Conservation (phyloP, 2,113 vertebrate species). For the Setophaga coronata region DNA sequence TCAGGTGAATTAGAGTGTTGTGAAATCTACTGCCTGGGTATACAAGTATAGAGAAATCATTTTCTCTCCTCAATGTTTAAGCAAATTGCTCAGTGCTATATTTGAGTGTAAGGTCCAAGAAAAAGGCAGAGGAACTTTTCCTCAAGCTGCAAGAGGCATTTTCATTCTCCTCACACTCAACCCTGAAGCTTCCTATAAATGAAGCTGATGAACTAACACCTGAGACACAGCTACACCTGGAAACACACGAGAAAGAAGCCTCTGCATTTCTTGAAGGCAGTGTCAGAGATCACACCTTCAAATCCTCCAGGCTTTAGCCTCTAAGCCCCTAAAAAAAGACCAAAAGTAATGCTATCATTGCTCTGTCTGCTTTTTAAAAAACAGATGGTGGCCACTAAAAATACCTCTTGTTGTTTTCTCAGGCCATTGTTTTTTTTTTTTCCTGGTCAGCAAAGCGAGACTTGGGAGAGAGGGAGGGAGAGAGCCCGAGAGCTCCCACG, state of each 20-base stretch:
- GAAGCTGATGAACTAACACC: constrained; percentile 40
- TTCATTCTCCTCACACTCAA: constrained; percentile 27
- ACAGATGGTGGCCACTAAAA: neutral
- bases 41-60: neutral
- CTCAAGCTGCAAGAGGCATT: neutral
- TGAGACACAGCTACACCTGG: constrained; percentile 18
- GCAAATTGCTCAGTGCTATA: neutral
- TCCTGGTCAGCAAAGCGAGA: neutral
- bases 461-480: neutral
- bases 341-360: neutral
- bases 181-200: constrained; percentile 40
- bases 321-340: neutral
- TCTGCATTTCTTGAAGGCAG: constrained; percentile 12
- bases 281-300: constrained; percentile 51
- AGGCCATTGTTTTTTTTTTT: neutral
- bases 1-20: neutral
- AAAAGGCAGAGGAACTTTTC: constrained; percentile 28
- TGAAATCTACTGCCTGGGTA: neutral
- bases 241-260: neutral
- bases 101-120: neutral
- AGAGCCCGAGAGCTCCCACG: neutral
- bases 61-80: neutral
- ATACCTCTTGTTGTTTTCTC: neutral
- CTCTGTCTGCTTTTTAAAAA: constrained; percentile 3
- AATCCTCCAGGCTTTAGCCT: constrained; percentile 54